phyloP scores from a whole-genome alignment of 2,113 vertebrate species.

The Muntiacus muntjak region DNA sequence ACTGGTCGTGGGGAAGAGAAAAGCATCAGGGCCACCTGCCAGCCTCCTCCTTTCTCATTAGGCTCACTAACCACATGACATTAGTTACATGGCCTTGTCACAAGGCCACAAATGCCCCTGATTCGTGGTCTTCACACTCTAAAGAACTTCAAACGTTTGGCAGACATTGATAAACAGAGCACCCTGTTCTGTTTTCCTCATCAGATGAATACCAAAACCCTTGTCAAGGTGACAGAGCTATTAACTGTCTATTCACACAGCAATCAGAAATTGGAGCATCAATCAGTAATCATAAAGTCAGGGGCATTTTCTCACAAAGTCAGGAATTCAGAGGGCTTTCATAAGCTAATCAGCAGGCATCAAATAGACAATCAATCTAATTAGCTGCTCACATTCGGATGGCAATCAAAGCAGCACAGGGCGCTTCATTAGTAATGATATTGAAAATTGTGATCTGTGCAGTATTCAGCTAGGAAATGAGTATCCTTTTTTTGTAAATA shows the following conservation, averaged over 20 bases:
- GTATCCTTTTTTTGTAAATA: constrained; percentile 49
- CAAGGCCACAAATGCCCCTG: neutral
- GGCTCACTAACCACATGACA: neutral
- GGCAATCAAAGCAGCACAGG: constrained; percentile 80
- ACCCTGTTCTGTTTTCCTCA: constrained; percentile 53
- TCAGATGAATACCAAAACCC: constrained; percentile 76
- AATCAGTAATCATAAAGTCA: constrained; percentile 83
- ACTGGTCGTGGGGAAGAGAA: neutral
- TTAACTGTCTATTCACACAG: constrained; percentile 81
- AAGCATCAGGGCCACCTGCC: neutral
- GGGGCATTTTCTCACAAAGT: constrained; percentile 81
- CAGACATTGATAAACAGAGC: constrained; percentile 53
- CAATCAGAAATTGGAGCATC: constrained; percentile 83
- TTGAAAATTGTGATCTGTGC: constrained; percentile 76
- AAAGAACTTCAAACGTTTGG: constrained; percentile 43
- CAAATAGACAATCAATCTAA: constrained; percentile 87
- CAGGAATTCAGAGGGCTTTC: constrained; percentile 82
- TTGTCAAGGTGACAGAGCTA: constrained; percentile 78
- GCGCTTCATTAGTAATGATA: constrained; percentile 83
- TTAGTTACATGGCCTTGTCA: neutral
- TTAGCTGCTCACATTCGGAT: constrained; percentile 82
- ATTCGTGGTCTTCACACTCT: neutral
- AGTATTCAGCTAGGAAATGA: constrained; percentile 73
- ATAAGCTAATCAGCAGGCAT: constrained; percentile 84
- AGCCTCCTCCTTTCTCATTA: neutral